phyloP scores from a whole-genome alignment of 2,888 invertebrate genomes.

The Unio delphinus region DNA sequence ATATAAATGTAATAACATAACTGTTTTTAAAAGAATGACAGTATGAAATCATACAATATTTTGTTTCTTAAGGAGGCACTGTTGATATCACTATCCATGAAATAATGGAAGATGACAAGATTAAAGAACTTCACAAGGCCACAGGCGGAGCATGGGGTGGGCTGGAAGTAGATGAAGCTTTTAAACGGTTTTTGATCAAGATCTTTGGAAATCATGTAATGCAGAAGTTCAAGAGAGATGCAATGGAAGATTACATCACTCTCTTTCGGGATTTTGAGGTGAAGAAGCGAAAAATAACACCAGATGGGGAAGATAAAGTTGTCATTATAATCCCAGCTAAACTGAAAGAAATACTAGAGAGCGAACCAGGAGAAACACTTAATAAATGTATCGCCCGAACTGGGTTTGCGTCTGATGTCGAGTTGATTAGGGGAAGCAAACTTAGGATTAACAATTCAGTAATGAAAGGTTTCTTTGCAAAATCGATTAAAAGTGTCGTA shows the following conservation, averaged over 20 bases:
- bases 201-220: not conserved
- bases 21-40: too few species aligned
- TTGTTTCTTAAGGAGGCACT: constrained; percentile 71
- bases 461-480: constrained; percentile 12
- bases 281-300: constrained; percentile 4
- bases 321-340: constrained; percentile 14
- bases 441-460: constrained; percentile 8
- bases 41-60: too few species aligned
- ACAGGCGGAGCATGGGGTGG: constrained; percentile 71
- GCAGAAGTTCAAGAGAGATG: not conserved
- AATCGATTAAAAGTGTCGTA: constrained; percentile 6
- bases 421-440: constrained; percentile 13
- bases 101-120: constrained; percentile 62
- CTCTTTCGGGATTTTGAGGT: constrained; percentile 10
- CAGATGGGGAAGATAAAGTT: not conserved
- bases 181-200: constrained; percentile 1
- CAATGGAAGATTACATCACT: not conserved
- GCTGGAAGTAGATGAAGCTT: constrained; percentile 15
- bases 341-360: constrained; percentile 16
- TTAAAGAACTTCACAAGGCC: constrained; percentile 75
- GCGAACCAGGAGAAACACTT: constrained; percentile 12
- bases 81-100: constrained; percentile 76
- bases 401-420: constrained; percentile 6
- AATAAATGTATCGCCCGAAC: constrained; percentile 11
- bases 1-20: too few species aligned